These are phyloP conservation scores for Agriopis leucophaearia DNA, from an alignment of 2,888 invertebrate genomes.

Conservation along the genomic window DNA sequence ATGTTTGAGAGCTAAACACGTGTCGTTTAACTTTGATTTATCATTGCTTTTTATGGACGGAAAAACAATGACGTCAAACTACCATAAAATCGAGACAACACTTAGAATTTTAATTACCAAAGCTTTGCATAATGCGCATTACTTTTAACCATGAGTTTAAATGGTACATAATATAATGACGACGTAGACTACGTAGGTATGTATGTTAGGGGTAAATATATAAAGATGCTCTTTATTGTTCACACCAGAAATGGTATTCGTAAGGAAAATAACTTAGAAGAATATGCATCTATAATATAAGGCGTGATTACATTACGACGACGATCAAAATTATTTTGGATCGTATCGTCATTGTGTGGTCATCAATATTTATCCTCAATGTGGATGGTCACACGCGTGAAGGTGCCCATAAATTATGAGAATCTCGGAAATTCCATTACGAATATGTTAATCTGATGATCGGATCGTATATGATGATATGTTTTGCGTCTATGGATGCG, in stretches of 20 bases:
- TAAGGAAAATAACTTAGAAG: too few species aligned
- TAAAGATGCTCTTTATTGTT: too few species aligned
- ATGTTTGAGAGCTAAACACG: slow-evolving; percentile 18
- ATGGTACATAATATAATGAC: background rate
- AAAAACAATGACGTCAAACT: slow-evolving; percentile 23
- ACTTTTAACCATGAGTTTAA: background rate
- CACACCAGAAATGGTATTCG: too few species aligned
- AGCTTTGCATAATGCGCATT: slow-evolving; percentile 10
- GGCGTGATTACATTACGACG: background rate
- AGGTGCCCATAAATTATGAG: slow-evolving; percentile 37
- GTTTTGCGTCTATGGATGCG: slow-evolving; percentile 19
- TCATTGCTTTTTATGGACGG: slow-evolving; percentile 27
- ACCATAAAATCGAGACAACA: slow-evolving; percentile 13
- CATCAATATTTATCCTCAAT: slow-evolving; percentile 35
- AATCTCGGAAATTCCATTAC: slow-evolving; percentile 42
- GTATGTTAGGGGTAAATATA: too few species aligned
- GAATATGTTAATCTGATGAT: slow-evolving; percentile 32
- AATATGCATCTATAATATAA: background rate
- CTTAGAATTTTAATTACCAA: slow-evolving; percentile 19
- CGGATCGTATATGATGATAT: slow-evolving; percentile 31
- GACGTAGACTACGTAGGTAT: background rate
- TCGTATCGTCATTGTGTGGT: slow-evolving; percentile 29
- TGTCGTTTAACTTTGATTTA: slow-evolving; percentile 16
- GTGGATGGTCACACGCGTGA: slow-evolving; percentile 27
- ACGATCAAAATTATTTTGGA: slow-evolving; percentile 21